Evolutionary conservation across 2,113 vertebrate genomes (phyloP), one percentile per base, ranked within the genome.

Genomic region (Gracilinanus agilis): DNA sequence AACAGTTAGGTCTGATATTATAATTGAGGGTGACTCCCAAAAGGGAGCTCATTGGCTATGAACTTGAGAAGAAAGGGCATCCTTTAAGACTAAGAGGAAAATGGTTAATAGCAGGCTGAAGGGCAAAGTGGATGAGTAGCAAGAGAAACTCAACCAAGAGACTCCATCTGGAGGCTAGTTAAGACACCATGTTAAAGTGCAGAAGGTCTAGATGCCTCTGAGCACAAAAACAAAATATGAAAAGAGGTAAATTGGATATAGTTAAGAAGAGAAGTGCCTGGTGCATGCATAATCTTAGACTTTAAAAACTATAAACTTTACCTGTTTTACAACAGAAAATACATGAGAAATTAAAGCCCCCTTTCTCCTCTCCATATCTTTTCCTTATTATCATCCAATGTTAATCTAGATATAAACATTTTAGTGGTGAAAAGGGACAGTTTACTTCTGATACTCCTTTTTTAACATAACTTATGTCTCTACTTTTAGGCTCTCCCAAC

Each of bases 41-140:
- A 83, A 92, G 95, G 93, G 90, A 95, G 44, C 53, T 89, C 61
- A 83, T 11, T 40, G 91, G 93, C 13, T 0, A 49, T 95, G 96
- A 96, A 92, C 93, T 94, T 92, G 93, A 95, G 58, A 53, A 53
- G 61, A 95, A 94, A 91, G 34, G n/a, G 24, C 92, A 94, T 55
- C 92, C 55, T 95, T 93, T 56, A 67, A 96, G n/a, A 95, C 89
- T 88, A 44, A 53, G 94, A 93, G 89, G 92, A 89, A 93, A 93
- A 95, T 40, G 88, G 61, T 90, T 95, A 96, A 94, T 40, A 97
- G 58, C 54, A 95, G 61, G 67, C 91, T 95, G 89, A 98, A 96
- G 92, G 91, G 95, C 90, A 93, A 96, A 97, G 67, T 83, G n/a
- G 67, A 40, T 40, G 67, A 40, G 4, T 40, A 83, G n/a, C 67